Base-by-base conservation (phyloP, 2,797 vertebrate species). In the Champsocephalus esox region DNA sequence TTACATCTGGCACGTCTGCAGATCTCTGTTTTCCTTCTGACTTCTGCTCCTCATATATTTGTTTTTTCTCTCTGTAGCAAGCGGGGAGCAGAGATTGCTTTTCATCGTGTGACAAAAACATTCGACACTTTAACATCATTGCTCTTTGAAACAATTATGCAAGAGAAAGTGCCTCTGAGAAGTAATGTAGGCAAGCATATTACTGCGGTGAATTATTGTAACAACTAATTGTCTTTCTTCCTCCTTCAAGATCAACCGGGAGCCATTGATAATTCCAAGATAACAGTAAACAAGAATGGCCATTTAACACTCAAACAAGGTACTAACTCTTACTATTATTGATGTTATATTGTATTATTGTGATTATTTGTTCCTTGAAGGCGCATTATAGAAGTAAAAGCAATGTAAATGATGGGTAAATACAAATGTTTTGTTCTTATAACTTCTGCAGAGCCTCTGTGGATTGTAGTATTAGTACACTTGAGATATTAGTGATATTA, bases 241-340 rank as follows among this genome's bases (percentile, higher is more conserved):
- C 24, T 82, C 71, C 28, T 21, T 76, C 52, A 90, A 99, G 98
- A 99, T 93, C 96, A 95, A 73, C 98, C 98, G 3, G 98, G 98
- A 66, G 95, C 96, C 58, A 98, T 99, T 66, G 98, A 99, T 88
- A 99, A 99, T 66, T 95, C 95, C 43, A 99, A 98, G 94, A 99
- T 99, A 68, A 96, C 96, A 28, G 87, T 97, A 46, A 96, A 93
- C 87, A 99, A 99, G 89, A 97, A 96, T 41, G 96, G 97, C 58
- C 97, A 92, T 88, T 77, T 98, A 88, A 94, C 96, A 48, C 95
- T 99, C 32, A 99, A 96, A 89, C 96, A 97, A 97, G 98, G 98
- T 99, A 95, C 70, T 43, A 34, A 51, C 41, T n/a, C 34, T 38
- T 60, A 17, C 55, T 43, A 10, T 44, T 64, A 28, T 55, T 38